Percentiles rank a stretch among this genome's conserved stretches.
phyloP scores from a whole-genome alignment of 1,140 invertebrate species.

The Hydropsyche tenuis region DNA sequence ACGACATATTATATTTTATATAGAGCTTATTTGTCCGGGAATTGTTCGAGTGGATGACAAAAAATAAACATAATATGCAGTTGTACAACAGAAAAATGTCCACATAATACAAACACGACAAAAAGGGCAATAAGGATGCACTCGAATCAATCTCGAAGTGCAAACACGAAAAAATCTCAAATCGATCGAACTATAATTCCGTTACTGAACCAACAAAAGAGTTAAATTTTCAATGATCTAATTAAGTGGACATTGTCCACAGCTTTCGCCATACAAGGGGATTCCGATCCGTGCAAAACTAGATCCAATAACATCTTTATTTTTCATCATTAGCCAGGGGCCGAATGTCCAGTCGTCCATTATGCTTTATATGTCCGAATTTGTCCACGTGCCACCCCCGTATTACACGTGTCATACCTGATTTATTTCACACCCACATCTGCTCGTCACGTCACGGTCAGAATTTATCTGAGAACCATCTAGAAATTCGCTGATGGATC shows the following conservation, averaged over 20 bases:
- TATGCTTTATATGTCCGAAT: background rate
- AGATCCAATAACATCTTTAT: slow-evolving; percentile 28
- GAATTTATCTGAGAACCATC: too few species aligned
- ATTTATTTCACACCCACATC: slow-evolving; percentile 2
- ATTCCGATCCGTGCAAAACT: background rate
- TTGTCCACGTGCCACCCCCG: background rate
- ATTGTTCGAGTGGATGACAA: slow-evolving; percentile 44
- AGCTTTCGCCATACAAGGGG: background rate
- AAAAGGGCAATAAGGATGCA: slow-evolving; percentile 42
- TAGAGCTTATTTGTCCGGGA: background rate
- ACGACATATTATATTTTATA: slow-evolving; percentile 35
- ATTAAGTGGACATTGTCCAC: background rate
- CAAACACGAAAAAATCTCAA: background rate
- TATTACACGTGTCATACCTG: slow-evolving; percentile 11
- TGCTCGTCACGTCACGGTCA: too few species aligned
- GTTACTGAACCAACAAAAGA: too few species aligned
- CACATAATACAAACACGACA: background rate
- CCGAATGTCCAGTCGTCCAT: slow-evolving; percentile 12
- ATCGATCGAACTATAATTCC: too few species aligned
- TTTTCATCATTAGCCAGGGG: slow-evolving; percentile 10
- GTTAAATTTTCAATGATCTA: background rate
- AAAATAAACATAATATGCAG: slow-evolving; percentile 48
- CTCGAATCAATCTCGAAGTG: slow-evolving; percentile 14
- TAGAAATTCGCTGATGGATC: too few species aligned
- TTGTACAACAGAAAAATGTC: background rate